Evolutionary conservation across 2,797 vertebrate genomes (phyloP).

Genomic region (Myotis vivesi): DNA sequence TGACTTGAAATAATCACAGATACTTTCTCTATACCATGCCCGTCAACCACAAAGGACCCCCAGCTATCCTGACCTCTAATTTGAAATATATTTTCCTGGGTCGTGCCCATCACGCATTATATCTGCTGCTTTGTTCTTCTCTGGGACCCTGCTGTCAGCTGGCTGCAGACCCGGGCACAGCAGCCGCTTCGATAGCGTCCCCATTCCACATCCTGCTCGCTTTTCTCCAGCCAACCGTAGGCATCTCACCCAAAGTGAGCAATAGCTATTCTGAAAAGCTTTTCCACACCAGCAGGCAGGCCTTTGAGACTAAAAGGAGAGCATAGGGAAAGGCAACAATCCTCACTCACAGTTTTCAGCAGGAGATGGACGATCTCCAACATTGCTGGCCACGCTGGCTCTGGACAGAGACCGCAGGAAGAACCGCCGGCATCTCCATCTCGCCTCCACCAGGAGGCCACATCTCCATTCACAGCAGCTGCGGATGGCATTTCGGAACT

Average conservation of each 20-base stretch:
- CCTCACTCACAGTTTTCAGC: background rate
- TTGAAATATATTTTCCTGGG: background rate
- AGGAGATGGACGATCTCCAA: slow-evolving; percentile 30
- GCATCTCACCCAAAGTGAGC: background rate
- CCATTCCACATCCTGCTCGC: background rate
- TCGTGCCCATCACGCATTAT: background rate
- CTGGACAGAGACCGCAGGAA: background rate
- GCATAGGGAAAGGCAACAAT: background rate
- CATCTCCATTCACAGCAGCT: background rate
- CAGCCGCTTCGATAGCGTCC: background rate
- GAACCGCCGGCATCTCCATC: fast-evolving
- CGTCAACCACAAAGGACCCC: background rate
- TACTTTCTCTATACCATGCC: background rate
- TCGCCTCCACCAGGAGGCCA: background rate
- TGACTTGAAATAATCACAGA: background rate
- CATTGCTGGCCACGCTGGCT: fast-evolving
- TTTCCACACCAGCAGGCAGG: slow-evolving; percentile 15
- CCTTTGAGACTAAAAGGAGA: background rate
- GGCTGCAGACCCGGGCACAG: background rate
- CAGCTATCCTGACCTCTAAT: background rate
- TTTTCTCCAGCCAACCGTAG: background rate
- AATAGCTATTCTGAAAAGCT: slow-evolving; percentile 1
- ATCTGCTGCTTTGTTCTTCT: slow-evolving; percentile 18
- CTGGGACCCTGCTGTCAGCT: background rate
- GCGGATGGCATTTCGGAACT: background rate